Evolutionary conservation across 2,113 vertebrate genomes (phyloP).

Genomic region (Xyliphius kryptos): DNA sequence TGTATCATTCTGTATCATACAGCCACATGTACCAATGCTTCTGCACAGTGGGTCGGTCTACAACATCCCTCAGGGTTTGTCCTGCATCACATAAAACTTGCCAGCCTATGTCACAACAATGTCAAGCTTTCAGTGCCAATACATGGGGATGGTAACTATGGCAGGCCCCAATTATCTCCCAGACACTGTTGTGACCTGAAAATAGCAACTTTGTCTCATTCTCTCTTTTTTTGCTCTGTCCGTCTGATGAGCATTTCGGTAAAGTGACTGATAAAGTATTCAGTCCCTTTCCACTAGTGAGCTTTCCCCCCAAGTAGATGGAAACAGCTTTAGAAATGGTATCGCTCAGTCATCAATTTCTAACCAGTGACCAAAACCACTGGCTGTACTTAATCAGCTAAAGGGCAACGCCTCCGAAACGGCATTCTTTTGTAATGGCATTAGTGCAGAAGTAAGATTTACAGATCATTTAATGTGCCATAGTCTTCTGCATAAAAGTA

Average conservation of each 20-base stretch:
- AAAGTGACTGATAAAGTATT: slow-evolving; percentile 13
- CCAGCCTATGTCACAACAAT: slow-evolving; percentile 39
- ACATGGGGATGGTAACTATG: slow-evolving; percentile 32
- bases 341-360: slow-evolving; percentile 53
- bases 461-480: slow-evolving; percentile 75
- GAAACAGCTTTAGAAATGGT: slow-evolving; percentile 53
- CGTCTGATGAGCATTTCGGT: slow-evolving; percentile 14
- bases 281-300: slow-evolving; percentile 18
- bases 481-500: slow-evolving; percentile 78
- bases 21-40: slow-evolving; percentile 14
- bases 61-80: slow-evolving; percentile 29
- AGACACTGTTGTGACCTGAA: slow-evolving; percentile 45
- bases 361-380: slow-evolving; percentile 58
- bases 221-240: slow-evolving; percentile 19
- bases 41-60: slow-evolving; percentile 29
- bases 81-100: slow-evolving; percentile 38
- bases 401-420: slow-evolving; percentile 71
- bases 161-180: slow-evolving; percentile 45
- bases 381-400: slow-evolving; percentile 71
- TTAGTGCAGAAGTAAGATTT: slow-evolving; percentile 74
- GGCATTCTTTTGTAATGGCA: slow-evolving; percentile 71
- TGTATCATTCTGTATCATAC: not conserved
- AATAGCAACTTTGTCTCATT: slow-evolving; percentile 40
- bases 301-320: slow-evolving; percentile 44
- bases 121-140: slow-evolving; percentile 43